Percentiles rank a stretch among this genome's conserved stretches.
Conservation (phyloP, 2,888 invertebrate genomes). For the Anoplius nigerrimus region DNA sequence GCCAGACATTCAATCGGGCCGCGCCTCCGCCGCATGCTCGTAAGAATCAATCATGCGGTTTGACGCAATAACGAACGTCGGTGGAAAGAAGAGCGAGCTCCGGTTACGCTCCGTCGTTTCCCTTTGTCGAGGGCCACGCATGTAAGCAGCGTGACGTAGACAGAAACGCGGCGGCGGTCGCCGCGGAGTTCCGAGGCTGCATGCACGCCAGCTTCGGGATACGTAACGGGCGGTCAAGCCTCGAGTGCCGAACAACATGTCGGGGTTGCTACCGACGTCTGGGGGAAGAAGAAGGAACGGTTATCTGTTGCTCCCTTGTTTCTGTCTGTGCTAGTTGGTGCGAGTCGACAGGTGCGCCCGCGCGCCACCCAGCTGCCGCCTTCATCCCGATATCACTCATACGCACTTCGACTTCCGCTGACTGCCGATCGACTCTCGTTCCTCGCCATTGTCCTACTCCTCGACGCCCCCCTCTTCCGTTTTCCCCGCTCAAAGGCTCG, state of each 20-base stretch:
- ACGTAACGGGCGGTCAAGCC: slow-evolving; percentile 55
- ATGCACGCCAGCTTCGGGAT: slow-evolving; percentile 31
- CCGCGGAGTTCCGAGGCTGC: too few relatives aligned
- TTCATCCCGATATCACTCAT: slow-evolving; percentile 63
- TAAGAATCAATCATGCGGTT: slow-evolving; percentile 1
- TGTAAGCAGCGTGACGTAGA: too few relatives aligned
- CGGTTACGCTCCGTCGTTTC: not conserved
- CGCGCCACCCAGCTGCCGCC: slow-evolving; percentile 71
- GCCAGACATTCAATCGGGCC: too few relatives aligned
- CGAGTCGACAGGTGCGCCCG: slow-evolving; percentile 70
- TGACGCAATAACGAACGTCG: not conserved
- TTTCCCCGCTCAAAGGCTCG: too few relatives aligned
- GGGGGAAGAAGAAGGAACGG: slow-evolving; percentile 29
- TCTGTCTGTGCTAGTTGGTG: slow-evolving; percentile 64
- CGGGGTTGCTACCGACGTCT: not conserved
- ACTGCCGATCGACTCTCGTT: slow-evolving; percentile 42
- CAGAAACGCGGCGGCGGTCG: too few relatives aligned
- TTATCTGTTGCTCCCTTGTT: slow-evolving; percentile 62
- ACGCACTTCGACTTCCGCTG: slow-evolving; percentile 47
- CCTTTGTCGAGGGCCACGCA: not conserved
- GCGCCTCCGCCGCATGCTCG: too few relatives aligned
- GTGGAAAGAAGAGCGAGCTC: not conserved
- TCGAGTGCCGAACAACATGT: slow-evolving; percentile 31
- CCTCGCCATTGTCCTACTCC: too few relatives aligned
- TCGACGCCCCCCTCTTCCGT: too few relatives aligned